Evolutionary conservation across 2,113 vertebrate genomes (phyloP).

Genomic region (Ceratotherium simum): DNA sequence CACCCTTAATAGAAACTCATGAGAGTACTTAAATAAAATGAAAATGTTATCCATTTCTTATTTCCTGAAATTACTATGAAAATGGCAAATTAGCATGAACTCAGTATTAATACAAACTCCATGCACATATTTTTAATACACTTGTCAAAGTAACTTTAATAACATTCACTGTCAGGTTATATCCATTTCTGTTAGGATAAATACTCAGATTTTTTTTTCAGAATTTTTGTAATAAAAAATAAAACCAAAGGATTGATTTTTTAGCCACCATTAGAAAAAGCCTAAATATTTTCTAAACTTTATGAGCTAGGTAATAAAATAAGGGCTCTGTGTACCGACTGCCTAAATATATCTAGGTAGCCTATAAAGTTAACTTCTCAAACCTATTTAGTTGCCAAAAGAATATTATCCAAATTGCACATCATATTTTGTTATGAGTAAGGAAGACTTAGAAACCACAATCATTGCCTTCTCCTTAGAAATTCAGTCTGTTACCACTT

Average conservation of each 20-base stretch:
- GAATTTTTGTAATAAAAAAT: background rate
- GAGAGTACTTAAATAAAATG: background rate
- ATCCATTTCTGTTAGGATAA: background rate
- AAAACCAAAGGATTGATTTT: background rate
- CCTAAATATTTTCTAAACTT: background rate
- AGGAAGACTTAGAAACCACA: background rate
- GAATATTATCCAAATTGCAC: background rate
- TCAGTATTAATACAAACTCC: background rate
- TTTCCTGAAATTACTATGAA: slow-evolving; percentile 19
- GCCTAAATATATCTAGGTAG: background rate
- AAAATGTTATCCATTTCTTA: slow-evolving; percentile 38
- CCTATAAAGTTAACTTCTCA: background rate
- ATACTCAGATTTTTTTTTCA: background rate
- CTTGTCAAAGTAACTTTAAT: background rate
- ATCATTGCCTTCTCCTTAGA: background rate
- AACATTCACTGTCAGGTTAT: background rate
- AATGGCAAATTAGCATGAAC: background rate
- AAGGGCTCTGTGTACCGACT: background rate
- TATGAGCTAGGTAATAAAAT: background rate
- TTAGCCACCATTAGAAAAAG: background rate
- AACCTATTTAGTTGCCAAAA: background rate
- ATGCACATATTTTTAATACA: background rate
- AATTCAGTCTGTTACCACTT: background rate
- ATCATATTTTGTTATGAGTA: background rate
- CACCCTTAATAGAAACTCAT: slow-evolving; percentile 10